phyloP scores from a whole-genome alignment of 2,113 vertebrate species.

The Barbus barbus region DNA sequence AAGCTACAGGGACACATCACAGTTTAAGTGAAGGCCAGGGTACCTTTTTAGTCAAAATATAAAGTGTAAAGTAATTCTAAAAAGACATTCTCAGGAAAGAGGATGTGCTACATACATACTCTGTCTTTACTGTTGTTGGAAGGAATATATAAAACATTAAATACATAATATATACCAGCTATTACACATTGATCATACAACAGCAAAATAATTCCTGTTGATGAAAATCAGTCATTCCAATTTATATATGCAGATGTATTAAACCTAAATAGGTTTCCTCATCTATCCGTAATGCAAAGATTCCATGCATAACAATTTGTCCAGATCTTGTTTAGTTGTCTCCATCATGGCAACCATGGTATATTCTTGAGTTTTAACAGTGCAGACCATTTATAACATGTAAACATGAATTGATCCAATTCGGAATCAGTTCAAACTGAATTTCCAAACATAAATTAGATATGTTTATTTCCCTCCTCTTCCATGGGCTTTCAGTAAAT shows the following conservation, averaged over 20 bases:
- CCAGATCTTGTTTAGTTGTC: not conserved
- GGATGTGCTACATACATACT: not conserved
- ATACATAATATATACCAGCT: not conserved
- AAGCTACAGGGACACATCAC: not conserved
- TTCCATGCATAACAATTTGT: slow-evolving; percentile 22
- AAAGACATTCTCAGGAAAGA: not conserved
- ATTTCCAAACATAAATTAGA: not conserved
- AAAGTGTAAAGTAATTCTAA: no score
- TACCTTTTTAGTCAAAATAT: not conserved
- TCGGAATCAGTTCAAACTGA: not conserved
- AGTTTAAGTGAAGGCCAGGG: not conserved
- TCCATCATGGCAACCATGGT: not conserved
- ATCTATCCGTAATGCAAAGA: not conserved
- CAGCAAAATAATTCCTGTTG: not conserved
- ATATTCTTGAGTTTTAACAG: not conserved
- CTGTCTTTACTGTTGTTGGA: not conserved
- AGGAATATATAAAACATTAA: slow-evolving; percentile 14
- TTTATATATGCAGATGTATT: not conserved
- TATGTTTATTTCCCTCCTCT: slow-evolving; percentile 41
- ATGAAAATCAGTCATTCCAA: not conserved
- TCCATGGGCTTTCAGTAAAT: slow-evolving; percentile 51
- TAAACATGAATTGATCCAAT: slow-evolving; percentile 10
- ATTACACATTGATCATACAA: slow-evolving; percentile 7
- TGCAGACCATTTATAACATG: not conserved
- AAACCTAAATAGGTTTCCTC: not conserved